Conservation (phyloP, 2,888 invertebrate genomes). For the Gibbula magus region DNA sequence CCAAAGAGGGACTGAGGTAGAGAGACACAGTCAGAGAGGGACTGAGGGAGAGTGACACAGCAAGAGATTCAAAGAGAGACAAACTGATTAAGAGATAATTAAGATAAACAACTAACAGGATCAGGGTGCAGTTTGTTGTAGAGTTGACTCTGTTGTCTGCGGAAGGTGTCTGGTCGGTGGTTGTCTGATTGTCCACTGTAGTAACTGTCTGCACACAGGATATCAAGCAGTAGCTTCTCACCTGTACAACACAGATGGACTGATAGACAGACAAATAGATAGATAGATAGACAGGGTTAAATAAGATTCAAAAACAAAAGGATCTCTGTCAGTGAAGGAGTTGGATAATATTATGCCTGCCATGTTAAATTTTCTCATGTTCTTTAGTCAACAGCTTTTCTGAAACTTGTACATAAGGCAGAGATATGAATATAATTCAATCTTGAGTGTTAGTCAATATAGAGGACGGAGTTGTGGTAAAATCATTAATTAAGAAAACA, state of each 20-base stretch:
- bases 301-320: not conserved
- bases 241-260: slow-evolving; percentile 45
- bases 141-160: slow-evolving; percentile 69
- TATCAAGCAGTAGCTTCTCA: slow-evolving; percentile 64
- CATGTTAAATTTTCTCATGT: too few relatives aligned
- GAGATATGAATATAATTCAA: too few relatives aligned
- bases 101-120: slow-evolving; percentile 51
- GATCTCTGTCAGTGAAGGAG: too few relatives aligned
- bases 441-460: too few relatives aligned
- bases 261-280: too few relatives aligned
- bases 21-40: not conserved
- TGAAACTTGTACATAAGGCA: too few relatives aligned
- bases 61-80: not conserved
- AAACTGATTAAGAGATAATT: not conserved
- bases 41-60: not conserved
- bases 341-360: too few relatives aligned
- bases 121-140: slow-evolving; percentile 69
- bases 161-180: slow-evolving; percentile 53
- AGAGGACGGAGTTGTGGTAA: too few relatives aligned
- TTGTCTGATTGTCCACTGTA: slow-evolving; percentile 52
- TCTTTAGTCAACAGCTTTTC: too few relatives aligned
- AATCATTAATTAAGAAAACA: too few relatives aligned
- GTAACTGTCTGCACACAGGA: slow-evolving; percentile 67
- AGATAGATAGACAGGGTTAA: too few relatives aligned
- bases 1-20: not conserved